Percentiles rank a stretch among this genome's conserved stretches.
Conservation (phyloP, 2,113 vertebrate genomes). For the Nothocercus nigrocapillus region DNA sequence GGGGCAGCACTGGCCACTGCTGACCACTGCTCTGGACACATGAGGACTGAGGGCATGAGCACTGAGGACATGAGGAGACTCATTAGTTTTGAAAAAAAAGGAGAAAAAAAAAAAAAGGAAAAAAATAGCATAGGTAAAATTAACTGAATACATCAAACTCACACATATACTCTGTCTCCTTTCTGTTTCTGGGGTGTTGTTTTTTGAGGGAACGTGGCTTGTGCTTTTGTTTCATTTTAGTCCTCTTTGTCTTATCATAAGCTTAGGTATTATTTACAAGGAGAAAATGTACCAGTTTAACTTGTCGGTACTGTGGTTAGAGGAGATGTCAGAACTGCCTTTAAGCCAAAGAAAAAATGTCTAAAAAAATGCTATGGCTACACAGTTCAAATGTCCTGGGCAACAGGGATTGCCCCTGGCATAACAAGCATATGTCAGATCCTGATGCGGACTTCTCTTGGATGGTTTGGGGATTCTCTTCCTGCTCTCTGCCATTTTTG, state of each 20-base stretch:
- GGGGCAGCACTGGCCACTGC: not conserved
- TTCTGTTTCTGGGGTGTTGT: not conserved
- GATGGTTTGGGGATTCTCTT: not conserved
- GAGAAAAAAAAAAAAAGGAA: not conserved
- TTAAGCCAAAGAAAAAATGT: not conserved
- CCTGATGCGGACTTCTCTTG: not conserved
- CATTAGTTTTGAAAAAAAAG: not conserved
- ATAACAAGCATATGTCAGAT: not conserved
- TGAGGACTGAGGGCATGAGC: not conserved
- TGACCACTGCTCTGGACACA: not conserved
- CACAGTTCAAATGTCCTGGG: not conserved
- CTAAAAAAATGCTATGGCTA: not conserved
- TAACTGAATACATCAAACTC: accelerated
- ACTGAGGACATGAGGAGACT: not conserved
- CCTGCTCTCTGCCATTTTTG: not conserved
- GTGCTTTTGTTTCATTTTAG: not conserved
- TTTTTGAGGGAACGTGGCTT: not conserved
- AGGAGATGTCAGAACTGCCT: not conserved
- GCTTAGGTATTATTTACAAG: not conserved
- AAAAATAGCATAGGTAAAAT: not conserved
- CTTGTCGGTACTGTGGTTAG: not conserved
- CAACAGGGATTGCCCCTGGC: not conserved
- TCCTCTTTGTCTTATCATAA: not conserved
- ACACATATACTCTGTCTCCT: not conserved
- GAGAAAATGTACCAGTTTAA: not conserved